Evolutionary conservation across 2,797 vertebrate genomes (phyloP), one percentile per base, ranked within the genome.

Genomic region (Argyrosomus regius): DNA sequence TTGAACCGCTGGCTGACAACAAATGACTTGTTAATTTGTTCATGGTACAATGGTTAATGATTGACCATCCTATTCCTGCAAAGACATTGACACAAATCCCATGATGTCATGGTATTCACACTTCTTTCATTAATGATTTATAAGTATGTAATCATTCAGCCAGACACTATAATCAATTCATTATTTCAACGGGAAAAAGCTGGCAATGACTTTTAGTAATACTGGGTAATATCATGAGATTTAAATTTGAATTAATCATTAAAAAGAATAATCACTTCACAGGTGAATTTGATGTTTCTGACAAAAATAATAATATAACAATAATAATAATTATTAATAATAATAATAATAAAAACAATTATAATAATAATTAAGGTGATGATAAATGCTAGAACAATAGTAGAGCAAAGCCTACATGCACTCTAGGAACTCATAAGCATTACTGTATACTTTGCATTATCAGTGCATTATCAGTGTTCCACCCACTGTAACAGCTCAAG

Each of bases 81-180:
- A 14, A 62, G 63, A 11, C 18, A 13, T 48, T 81, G 58, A 74
- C 62, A 83, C 60, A 58, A 78, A 82, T 91, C 82, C 78, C 85
- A 89, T 94, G 92, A 92, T 89, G 91, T 92, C 90, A 92, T 63
- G 45, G 58, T 72, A 35, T 80, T 78, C 52, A 66, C 65, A 72
- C 57, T 53, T 31, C 14, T 54, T 49, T 53, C 68, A 83, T 86
- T 70, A 91, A 89, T 93, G 53, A 93, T 88, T 92, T 10, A 75
- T 54, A 11, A 18, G 39, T 16, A 22, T 13, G 6, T 5, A 43
- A 49, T 68, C 43, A 66, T 50, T 54, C 41, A 81, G 63, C 13
- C 54, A 81, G 65, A 9, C 54, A 45, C 31, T 54, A 20, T 67
- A 14, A 80, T 50, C 41, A 39, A 50, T 59, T 63, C 50, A 67